Evolutionary conservation across 2,797 vertebrate genomes (phyloP).

Genomic region (Hemitrygon akajei): DNA sequence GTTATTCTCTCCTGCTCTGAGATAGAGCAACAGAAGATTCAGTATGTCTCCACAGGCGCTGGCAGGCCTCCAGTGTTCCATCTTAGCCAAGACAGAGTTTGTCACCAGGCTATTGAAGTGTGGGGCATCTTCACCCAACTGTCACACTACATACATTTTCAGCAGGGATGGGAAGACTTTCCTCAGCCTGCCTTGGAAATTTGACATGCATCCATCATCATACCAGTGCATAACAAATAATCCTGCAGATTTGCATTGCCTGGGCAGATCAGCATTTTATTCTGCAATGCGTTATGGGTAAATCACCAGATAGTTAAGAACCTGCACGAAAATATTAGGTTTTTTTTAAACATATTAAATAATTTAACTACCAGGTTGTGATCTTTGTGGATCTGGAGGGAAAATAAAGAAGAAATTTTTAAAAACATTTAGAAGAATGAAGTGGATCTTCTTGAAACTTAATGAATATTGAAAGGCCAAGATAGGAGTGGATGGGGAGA

Average conservation of each 20-base stretch:
- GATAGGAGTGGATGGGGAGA: no score
- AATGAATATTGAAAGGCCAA: no score
- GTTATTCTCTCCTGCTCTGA: neutral
- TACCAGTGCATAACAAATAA: neutral
- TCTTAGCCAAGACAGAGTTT: neutral
- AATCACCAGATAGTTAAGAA: neutral
- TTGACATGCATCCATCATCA: neutral
- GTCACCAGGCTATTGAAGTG: neutral
- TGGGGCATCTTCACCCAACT: constrained; percentile 1
- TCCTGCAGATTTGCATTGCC: neutral
- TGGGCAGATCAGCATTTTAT: neutral
- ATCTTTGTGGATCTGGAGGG: neutral
- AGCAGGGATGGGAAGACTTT: neutral
- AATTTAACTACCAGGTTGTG: neutral
- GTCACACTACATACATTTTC: neutral
- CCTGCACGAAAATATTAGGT: neutral
- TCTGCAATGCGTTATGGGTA: neutral
- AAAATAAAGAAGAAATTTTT: no score
- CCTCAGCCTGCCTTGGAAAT: neutral
- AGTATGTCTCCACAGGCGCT: neutral
- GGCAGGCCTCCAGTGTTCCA: neutral
- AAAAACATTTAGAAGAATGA: no score
- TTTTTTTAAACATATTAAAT: neutral
- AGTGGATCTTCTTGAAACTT: no score
- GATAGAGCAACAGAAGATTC: neutral